Base-by-base conservation (phyloP, 92 coral and sea anemone species). In the Porites evermanni region DNA sequence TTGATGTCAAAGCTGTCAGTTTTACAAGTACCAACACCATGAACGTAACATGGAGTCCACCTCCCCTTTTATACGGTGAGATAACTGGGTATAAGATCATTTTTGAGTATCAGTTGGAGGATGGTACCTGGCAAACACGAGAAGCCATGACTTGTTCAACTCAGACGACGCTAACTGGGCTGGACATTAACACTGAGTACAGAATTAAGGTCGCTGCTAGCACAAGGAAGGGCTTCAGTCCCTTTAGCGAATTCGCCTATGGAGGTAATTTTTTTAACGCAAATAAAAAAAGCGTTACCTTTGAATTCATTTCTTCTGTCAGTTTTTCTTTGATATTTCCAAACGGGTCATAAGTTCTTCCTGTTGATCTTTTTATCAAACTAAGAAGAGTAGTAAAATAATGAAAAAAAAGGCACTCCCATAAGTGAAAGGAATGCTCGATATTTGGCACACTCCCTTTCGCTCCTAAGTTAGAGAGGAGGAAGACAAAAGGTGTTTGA, bases 181-280 rank as follows among this genome's bases (percentile, higher is more conserved):
- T 81, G 21, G 70, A 70, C 17, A 81, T 54, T 16, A 32, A n/a
- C 18, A 44, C 14, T 29, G 26, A 59, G 7, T 51, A 84, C n/a
- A 50, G 56, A 23, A 56, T 84, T 13, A 12, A 23, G 64, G 88
- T 84, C 23, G 77, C 86, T 26, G 86, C 86, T 17, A 72, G 86
- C 6, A 70, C 86, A 70, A 58, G 86, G 21, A 70, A 58, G 26
- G 86, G 86, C 60, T 64, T 70, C 12, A 65, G 86, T 18, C 86
- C 78, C 29, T 71, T 58, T 47, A 81, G 77, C 44, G 78, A 81
- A 81, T 11, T 29, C 56, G 70, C 6, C 3, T 12, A 70, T 53
- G 70, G 86, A 81, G 86, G 86, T 81, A 63, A 32, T 9, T 67
- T 3, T 38, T 38, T 38, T 38, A 38, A 38, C 47, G 4, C 47